phyloP scores from a whole-genome alignment of 2,888 invertebrate genomes.

The Agonum fuliginosum region DNA sequence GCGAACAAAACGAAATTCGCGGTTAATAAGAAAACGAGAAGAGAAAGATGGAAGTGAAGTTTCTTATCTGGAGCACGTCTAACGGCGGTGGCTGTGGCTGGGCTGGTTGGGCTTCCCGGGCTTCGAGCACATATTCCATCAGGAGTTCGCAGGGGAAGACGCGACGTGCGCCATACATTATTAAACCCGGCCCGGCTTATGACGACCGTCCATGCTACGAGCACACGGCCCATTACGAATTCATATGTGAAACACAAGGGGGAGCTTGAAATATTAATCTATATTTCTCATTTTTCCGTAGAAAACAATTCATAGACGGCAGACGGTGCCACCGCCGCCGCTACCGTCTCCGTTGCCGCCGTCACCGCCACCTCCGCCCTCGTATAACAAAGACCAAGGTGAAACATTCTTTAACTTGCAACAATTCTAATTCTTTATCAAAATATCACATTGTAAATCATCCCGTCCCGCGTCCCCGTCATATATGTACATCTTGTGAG shows the following conservation, averaged over 20 bases:
- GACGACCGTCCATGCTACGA: constrained; percentile 63
- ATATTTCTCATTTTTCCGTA: constrained; percentile 71
- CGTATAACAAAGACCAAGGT: too few relatives aligned
- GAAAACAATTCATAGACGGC: constrained; percentile 68
- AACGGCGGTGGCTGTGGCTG: constrained; percentile 11
- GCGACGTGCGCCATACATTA: constrained; percentile 71
- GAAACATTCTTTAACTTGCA: too few relatives aligned
- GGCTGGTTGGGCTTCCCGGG: background rate
- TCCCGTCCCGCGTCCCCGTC: background rate
- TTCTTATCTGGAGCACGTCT: constrained; percentile 54
- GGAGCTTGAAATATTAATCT: constrained; percentile 73
- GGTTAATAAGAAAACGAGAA: constrained; percentile 53
- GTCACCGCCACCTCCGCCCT: too few relatives aligned
- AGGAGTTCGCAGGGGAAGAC: constrained; percentile 65
- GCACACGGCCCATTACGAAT: constrained; percentile 70
- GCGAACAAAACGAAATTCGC: constrained; percentile 25
- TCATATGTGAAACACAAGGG: constrained; percentile 73
- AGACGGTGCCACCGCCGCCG: constrained; percentile 3
- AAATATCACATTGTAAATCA: background rate
- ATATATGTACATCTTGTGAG: too few relatives aligned
- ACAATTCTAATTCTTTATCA: background rate
- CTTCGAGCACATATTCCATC: constrained; percentile 63
- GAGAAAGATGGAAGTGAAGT: constrained; percentile 14
- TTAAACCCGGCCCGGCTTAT: constrained; percentile 74
- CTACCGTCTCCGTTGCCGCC: constrained; percentile 15